Conservation (phyloP, 2,888 invertebrate genomes). For the Lithosia quadra region DNA sequence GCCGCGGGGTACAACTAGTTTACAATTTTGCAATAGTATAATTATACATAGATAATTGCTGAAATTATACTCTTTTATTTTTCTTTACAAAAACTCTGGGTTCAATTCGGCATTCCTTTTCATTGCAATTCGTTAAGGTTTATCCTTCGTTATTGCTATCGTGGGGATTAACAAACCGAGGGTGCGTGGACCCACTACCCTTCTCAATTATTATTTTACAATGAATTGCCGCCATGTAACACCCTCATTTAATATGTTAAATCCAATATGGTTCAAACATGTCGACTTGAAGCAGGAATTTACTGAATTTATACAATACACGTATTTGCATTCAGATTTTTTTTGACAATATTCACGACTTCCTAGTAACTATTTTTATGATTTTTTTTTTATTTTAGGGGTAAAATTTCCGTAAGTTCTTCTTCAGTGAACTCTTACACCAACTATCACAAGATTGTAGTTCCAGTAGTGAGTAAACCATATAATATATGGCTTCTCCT, state of each 20-base stretch:
- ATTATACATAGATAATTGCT: too few relatives aligned
- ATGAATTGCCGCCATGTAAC: constrained; percentile 1
- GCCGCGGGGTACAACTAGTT: too few relatives aligned
- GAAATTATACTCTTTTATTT: background rate
- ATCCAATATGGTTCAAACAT: background rate
- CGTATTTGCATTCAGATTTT: background rate
- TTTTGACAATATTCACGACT: background rate
- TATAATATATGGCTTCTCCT: too few relatives aligned
- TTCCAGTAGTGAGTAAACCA: too few relatives aligned
- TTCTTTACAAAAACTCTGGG: background rate
- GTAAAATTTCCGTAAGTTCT: too few relatives aligned
- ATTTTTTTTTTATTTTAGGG: background rate
- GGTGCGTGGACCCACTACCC: constrained; percentile 4
- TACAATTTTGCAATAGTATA: too few relatives aligned
- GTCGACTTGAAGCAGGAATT: background rate
- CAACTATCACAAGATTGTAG: too few relatives aligned
- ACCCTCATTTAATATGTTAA: background rate
- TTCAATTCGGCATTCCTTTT: constrained; percentile 3
- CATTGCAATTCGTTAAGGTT: constrained; percentile 6
- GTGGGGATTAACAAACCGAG: background rate
- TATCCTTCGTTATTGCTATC: constrained; percentile 4
- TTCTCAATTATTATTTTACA: constrained; percentile 4
- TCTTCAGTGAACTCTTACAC: too few relatives aligned
- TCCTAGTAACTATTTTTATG: too few relatives aligned
- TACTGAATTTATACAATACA: background rate